Base-by-base conservation (phyloP, 2,797 vertebrate species). In the Aphelocoma californica region DNA sequence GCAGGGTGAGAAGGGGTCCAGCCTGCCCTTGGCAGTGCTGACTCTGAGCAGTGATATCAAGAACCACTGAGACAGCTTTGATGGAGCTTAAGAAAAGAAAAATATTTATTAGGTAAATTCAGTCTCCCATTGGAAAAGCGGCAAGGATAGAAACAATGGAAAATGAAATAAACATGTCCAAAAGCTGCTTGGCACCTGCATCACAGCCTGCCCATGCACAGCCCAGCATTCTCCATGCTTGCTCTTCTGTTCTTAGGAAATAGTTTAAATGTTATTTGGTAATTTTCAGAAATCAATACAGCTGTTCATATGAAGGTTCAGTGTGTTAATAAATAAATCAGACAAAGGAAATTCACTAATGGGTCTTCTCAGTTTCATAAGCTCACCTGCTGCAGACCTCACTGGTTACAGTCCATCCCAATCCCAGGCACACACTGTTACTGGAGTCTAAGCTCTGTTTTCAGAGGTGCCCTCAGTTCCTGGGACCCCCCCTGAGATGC, bases 31-130 rank as follows among this genome's bases (percentile, higher is more conserved):
- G 1, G 42, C 26, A 32, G n/a, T 5, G 26, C 54, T 20, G 47
- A 4, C 53, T 6, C 26, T 4, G n/a, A 67, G 57, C 71, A 38
- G 28, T 0, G 38, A 17, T 0, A 10, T n/a, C 1, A 10, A n/a
- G 31, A 73, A 17, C 31, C 10, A 2, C 0, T 7, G 26, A 48
- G 18, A 19, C 19, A 10, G 10, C 25, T 17, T 34, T 67, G 36
- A 4, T 44, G 54, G 31, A 44, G 50, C n/a, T 44, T 17, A 15
- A 54, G 45, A 61, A 29, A 61, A 54, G 6, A 86, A 57, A 54
- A 58, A 13, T 7, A 36, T 31, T 51, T 56, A 13, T 58, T 23
- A 19, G 24, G 28, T 12, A 34, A 80, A 71, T 36, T 17, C 57
- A 34, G 44, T 20, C 34, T 58, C 36, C 31, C 69, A 18, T 44